Conservation (phyloP, 2,113 vertebrate genomes). For the Galeopterus variegatus region DNA sequence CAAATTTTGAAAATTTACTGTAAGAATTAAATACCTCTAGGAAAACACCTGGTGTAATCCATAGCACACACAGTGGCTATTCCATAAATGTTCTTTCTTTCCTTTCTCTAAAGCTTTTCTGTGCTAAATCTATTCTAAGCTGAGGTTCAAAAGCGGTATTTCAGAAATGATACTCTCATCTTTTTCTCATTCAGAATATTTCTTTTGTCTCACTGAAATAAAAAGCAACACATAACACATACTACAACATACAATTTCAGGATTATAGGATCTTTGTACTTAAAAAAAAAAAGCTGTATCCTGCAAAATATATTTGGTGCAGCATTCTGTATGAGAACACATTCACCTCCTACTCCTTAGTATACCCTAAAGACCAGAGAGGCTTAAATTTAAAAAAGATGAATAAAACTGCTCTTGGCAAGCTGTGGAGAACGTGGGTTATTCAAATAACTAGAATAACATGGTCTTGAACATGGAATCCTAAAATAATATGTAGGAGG, state of each 20-base stretch:
- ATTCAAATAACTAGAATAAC: constrained; percentile 40
- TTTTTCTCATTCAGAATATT: constrained; percentile 52
- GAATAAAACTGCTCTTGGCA: constrained; percentile 21
- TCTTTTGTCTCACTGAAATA: constrained; percentile 63
- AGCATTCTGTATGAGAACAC: constrained; percentile 25
- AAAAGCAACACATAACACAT: constrained; percentile 50
- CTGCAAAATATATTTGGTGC: constrained; percentile 16
- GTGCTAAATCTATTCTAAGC: constrained; percentile 40
- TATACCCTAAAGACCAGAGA: background rate
- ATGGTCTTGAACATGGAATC: constrained; percentile 16
- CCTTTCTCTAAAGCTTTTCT: constrained; percentile 47
- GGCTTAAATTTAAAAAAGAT: background rate
- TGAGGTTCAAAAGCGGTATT: constrained; percentile 36
- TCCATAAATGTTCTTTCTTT: constrained; percentile 19
- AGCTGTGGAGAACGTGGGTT: background rate
- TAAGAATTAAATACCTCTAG: background rate
- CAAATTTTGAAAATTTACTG: background rate
- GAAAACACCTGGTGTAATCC: background rate
- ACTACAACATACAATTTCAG: constrained; percentile 27
- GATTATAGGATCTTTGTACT: constrained; percentile 16
- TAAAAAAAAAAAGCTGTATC: constrained; percentile 19
- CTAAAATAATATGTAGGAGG: constrained; percentile 37
- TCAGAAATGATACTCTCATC: constrained; percentile 60
- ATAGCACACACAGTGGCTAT: background rate
- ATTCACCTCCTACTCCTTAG: background rate